Percentiles rank a stretch among this genome's conserved stretches.
Conservation (phyloP, 2,797 vertebrate species). For the Pteronotus mesoamericanus region DNA sequence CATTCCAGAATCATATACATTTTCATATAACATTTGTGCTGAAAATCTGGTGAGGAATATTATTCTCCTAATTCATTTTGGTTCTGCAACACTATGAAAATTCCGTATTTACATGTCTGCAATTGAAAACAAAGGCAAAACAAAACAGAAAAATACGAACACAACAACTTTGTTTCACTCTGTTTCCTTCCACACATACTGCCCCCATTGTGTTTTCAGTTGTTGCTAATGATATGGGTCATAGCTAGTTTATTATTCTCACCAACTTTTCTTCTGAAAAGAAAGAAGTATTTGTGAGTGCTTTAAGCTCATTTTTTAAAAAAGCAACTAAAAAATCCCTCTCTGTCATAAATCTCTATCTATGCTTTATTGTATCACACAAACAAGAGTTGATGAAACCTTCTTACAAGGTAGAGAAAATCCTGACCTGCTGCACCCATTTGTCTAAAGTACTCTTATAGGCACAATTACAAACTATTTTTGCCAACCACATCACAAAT, state of each 20-base stretch:
- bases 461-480: slow-evolving; percentile 51
- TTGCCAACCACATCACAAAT: slow-evolving; percentile 57
- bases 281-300: neutral
- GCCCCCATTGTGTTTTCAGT: neutral
- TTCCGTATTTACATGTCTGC: slow-evolving; percentile 11
- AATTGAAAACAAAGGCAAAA: slow-evolving; percentile 17
- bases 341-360: neutral
- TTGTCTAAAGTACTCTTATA: slow-evolving; percentile 24
- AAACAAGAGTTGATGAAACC: neutral
- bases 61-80: neutral
- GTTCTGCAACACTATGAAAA: neutral
- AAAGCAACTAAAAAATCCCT: no score
- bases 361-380: neutral
- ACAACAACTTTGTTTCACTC: neutral
- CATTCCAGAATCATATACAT: neutral
- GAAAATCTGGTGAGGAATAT: neutral
- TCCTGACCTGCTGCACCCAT: neutral
- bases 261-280: neutral
- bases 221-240: neutral
- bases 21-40: slow-evolving; percentile 4
- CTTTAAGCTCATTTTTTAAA: no score
- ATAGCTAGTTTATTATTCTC: neutral
- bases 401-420: slow-evolving; percentile 26
- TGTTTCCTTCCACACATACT: neutral
- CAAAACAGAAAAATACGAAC: slow-evolving; percentile 29